Base-by-base conservation (phyloP, 2,888 invertebrate species). In the Patella ulyssiponensis region DNA sequence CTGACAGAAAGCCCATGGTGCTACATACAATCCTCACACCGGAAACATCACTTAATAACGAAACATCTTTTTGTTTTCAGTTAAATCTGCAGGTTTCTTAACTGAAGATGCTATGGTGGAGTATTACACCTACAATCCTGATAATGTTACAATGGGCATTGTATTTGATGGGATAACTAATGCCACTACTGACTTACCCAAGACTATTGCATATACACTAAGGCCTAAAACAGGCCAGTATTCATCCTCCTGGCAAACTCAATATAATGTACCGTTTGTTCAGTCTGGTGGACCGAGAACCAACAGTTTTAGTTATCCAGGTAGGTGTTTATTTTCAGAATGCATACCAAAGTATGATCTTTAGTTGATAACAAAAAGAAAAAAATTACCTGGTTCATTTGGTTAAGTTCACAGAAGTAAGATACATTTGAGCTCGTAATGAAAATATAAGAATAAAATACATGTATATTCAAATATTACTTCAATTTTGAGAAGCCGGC, bases 61-160 rank as follows among this genome's bases (percentile, higher is more conserved):
- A 11, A 64, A 20, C 15, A 23, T 53, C n/a, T 54, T 74, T 15
- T 23, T 17, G n/a, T 17, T 20, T 71, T 11, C 75, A 78, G 78
- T 74, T 71, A 54, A 54, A 17, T 72, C 80, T 5, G 74, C 78
- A 77, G 91, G 89, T 11, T 92, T 91, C 83, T 80, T 77, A 3
- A 88, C 83, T 12, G 92, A 92, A 82, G 82, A 83, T 2, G 89
- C 87, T 12, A 81, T 92, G 84, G 88, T 90, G 70, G 77, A 84
- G 3, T 87, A 84, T 79, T 86, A 71, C 73, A 74, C 27, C 23
- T 27, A 33, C 33, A 52, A 80, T 71, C 74, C 77, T 27, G 14
- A 53, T 3, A 14, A 56, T 15, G 75, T 82, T 78, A 17, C 14
- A 4, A 54, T 73, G 7, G 81, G 75, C 1, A 77, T 86, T 14